These are phyloP conservation scores for Leguminivora glycinivorella DNA, from an alignment of 1,140 invertebrate genomes.

Conservation along the genomic window DNA sequence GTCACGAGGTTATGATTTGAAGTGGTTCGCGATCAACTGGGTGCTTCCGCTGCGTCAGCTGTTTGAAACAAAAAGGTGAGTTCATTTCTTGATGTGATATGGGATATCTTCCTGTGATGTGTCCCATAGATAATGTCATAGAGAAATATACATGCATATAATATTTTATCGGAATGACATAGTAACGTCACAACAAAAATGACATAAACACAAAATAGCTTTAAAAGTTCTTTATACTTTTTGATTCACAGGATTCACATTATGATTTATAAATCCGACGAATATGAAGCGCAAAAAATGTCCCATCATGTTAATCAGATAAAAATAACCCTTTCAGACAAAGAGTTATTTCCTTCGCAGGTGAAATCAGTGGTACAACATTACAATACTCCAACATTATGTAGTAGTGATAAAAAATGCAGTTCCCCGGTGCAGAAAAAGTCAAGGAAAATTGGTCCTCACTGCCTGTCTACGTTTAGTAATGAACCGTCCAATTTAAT, in stretches of 20 bases:
- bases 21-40: conserved; percentile 76
- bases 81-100: neutral
- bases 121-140: too few relatives aligned
- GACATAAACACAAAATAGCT: neutral
- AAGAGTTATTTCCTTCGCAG: neutral
- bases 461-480: conserved; percentile 34
- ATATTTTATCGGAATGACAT: neutral
- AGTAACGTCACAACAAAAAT: conserved; percentile 13
- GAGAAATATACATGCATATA: neutral
- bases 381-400: neutral
- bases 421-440: neutral
- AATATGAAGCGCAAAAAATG: neutral
- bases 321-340: neutral
- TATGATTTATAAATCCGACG: neutral
- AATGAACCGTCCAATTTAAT: conserved; percentile 36
- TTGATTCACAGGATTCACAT: too few relatives aligned
- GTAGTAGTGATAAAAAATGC: neutral
- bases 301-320: neutral
- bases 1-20: conserved; percentile 74
- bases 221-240: neutral
- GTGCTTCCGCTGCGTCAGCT: conserved; percentile 70
- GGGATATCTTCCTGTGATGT: too few relatives aligned
- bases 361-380: neutral
- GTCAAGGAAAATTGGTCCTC: conserved; percentile 42
- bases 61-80: conserved; percentile 41